Evolutionary conservation across 2,797 vertebrate species (phyloP).

Genomic region (Pangasius krempfi): DNA sequence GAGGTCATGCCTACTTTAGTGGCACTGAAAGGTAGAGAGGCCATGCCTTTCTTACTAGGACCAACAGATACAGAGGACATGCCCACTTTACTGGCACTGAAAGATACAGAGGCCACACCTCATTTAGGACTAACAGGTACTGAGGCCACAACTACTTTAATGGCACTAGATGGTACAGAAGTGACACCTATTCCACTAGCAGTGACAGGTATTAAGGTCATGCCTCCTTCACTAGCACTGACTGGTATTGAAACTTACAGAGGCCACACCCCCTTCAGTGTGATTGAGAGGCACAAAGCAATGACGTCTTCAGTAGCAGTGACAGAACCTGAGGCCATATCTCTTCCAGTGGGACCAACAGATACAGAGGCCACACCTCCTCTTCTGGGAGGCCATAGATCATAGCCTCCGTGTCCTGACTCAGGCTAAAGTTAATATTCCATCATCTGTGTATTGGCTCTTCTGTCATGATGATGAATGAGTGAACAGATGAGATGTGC

Average conservation of each 20-base stretch:
- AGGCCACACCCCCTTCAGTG: not conserved
- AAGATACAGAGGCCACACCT: not conserved
- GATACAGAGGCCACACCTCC: not conserved
- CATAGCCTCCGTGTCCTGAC: slow-evolving; percentile 39
- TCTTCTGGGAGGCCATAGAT: slow-evolving; percentile 5
- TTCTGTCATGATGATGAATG: slow-evolving; percentile 48
- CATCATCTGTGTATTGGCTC: slow-evolving; percentile 46
- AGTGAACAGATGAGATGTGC: slow-evolving; percentile 31
- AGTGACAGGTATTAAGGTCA: not conserved
- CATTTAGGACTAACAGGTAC: not conserved
- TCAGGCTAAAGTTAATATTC: slow-evolving; percentile 56
- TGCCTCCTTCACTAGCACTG: not conserved
- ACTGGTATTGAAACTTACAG: not conserved
- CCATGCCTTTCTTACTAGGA: not conserved
- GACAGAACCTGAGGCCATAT: not conserved
- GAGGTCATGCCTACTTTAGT: not conserved
- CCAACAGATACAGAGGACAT: not conserved
- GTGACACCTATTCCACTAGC: not conserved
- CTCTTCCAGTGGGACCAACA: not conserved
- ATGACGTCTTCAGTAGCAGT: not conserved
- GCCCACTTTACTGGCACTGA: not conserved
- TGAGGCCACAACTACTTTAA: not conserved
- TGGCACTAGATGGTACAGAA: not conserved
- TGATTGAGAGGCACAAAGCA: not conserved
- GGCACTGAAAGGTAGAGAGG: not conserved